These are phyloP conservation scores for Mamestra configurata DNA, from an alignment of 1,140 invertebrate genomes.

Conservation along the genomic window DNA sequence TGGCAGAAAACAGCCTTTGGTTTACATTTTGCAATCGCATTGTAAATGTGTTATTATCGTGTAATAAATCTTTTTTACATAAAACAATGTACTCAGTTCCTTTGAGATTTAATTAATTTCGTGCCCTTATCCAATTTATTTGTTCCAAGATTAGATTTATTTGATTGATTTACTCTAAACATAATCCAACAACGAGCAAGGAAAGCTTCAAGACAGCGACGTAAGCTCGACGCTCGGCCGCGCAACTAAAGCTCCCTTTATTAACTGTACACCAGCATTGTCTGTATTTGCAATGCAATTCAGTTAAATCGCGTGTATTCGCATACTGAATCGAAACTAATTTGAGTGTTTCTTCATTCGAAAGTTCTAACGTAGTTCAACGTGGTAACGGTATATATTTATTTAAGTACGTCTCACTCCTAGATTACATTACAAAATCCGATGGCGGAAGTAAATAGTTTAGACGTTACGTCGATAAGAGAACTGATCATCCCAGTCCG, in stretches of 20 bases:
- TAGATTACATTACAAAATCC: constrained; percentile 51
- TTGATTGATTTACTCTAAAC: too few species aligned
- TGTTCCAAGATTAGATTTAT: too few species aligned
- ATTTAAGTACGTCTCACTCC: constrained; percentile 45
- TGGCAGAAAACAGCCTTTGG: too few species aligned
- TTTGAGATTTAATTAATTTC: too few species aligned
- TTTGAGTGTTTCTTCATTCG: constrained; percentile 47
- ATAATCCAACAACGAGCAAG: neutral
- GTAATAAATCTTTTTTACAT: too few species aligned
- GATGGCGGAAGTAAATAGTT: constrained; percentile 65
- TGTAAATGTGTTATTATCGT: too few species aligned
- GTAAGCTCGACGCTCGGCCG: neutral
- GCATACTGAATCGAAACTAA: constrained; percentile 50
- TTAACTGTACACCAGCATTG: constrained; percentile 11
- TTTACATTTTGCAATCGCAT: too few species aligned
- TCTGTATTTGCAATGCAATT: constrained; percentile 50
- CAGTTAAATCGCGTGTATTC: constrained; percentile 44
- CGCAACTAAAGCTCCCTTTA: constrained; percentile 1
- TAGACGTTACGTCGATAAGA: constrained; percentile 60
- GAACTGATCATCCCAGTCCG: constrained; percentile 6
- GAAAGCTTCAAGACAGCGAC: neutral
- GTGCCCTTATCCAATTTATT: too few species aligned
- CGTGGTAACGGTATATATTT: constrained; percentile 47
- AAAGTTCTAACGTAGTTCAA: constrained; percentile 51
- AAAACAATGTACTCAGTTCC: too few species aligned